These are phyloP conservation scores for Dasyprocta punctata DNA, from an alignment of 2,113 vertebrate species.

Conservation along the genomic window DNA sequence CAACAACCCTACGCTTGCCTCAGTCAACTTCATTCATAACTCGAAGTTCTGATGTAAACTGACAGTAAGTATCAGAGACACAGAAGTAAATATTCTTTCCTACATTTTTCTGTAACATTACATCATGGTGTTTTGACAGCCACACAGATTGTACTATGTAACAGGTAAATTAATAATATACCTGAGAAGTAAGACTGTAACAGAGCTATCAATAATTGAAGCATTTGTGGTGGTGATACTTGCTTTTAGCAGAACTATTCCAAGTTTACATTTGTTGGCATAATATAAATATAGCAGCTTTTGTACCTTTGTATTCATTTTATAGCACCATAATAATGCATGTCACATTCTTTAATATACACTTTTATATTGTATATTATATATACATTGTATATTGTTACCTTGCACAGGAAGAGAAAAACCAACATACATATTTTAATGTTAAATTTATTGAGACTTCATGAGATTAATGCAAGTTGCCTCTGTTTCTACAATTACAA, in stretches of 20 bases:
- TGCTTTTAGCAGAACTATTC: slow-evolving; percentile 48
- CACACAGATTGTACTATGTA: neutral
- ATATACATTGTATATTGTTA: neutral
- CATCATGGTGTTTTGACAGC: slow-evolving; percentile 45
- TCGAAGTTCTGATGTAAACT: slow-evolving; percentile 61
- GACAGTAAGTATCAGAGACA: slow-evolving; percentile 72
- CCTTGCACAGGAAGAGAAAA: neutral
- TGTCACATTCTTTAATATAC: neutral
- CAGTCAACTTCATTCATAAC: slow-evolving; percentile 59
- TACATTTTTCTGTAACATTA: slow-evolving; percentile 81
- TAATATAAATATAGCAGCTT: neutral
- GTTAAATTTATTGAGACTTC: neutral
- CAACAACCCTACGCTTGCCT: neutral
- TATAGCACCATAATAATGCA: neutral
- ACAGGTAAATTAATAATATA: slow-evolving; percentile 38
- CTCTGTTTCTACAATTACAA: neutral
- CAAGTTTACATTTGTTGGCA: neutral
- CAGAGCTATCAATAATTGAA: slow-evolving; percentile 53
- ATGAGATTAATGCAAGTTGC: neutral
- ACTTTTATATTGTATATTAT: neutral
- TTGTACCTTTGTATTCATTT: neutral
- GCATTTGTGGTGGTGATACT: slow-evolving; percentile 37
- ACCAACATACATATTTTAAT: neutral
- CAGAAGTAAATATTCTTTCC: slow-evolving; percentile 69
- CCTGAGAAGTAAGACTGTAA: slow-evolving; percentile 39